A percentile compares a stretch with the other conserved stretches of the same genome.
Evolutionary conservation across 2,888 invertebrate species (phyloP).

Genomic region (Matsumyia berberina): DNA sequence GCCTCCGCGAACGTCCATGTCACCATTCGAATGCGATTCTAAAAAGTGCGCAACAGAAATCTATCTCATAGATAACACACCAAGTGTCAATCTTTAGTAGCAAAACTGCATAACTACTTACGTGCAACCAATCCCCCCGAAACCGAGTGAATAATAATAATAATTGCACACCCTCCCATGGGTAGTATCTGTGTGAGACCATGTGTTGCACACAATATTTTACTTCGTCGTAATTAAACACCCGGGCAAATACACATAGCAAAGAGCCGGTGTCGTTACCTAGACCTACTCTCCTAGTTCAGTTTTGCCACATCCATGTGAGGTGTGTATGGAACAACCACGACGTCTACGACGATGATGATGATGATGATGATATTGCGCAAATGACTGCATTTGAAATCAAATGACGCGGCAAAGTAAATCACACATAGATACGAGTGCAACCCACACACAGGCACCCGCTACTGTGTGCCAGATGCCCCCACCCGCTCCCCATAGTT

Average conservation of each 20-base stretch:
- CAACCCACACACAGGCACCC: neutral
- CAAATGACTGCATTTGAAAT: slow-evolving; percentile 70
- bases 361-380: slow-evolving; percentile 54
- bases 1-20: no score
- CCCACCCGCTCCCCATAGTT: neutral
- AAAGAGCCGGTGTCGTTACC: slow-evolving; percentile 69
- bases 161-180: slow-evolving; percentile 12
- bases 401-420: slow-evolving; percentile 74
- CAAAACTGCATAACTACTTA: no score
- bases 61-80: no score
- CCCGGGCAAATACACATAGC: slow-evolving; percentile 35
- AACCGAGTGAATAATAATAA: slow-evolving; percentile 36
- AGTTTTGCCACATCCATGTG: slow-evolving; percentile 57
- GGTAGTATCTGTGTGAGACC: slow-evolving; percentile 16
- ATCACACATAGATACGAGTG: slow-evolving; percentile 34
- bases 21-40: no score
- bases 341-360: slow-evolving; percentile 19
- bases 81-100: no score
- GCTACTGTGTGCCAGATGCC: no score
- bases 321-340: slow-evolving; percentile 46
- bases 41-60: no score
- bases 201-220: slow-evolving; percentile 50
- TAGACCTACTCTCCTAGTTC: slow-evolving; percentile 75
- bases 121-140: slow-evolving; percentile 22
- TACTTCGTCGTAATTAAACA: slow-evolving; percentile 62